These are phyloP conservation scores for Mastigias papua DNA, from an alignment of 30 jellyfish, hydroid and myxozoan species.

Conservation along the genomic window DNA sequence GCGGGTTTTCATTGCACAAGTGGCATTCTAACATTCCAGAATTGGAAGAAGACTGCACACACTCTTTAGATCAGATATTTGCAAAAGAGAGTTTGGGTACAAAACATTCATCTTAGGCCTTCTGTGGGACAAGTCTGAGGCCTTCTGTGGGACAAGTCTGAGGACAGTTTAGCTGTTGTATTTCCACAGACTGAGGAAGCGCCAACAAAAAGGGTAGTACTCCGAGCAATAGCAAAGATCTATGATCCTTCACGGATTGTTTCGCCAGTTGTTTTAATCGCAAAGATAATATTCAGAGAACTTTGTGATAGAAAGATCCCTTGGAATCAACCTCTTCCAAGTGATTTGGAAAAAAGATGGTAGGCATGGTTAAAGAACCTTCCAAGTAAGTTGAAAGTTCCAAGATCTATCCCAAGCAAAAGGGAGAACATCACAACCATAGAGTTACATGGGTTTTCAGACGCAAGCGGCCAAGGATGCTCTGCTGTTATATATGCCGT, in stretches of 20 bases:
- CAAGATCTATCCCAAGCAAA: conserved; percentile 67
- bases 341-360: conserved; percentile 59
- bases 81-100: no score
- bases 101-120: no score
- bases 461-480: conserved; percentile 77
- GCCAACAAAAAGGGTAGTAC: conserved; percentile 52
- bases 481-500: conserved; percentile 70
- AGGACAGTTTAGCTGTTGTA: no score
- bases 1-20: conserved; percentile 62
- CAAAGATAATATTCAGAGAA: no score
- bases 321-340: no score
- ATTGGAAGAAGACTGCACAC: conserved; percentile 25
- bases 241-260: conserved; percentile 73
- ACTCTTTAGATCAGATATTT: no score
- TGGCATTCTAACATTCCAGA: no score
- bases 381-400: conserved; percentile 62
- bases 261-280: conserved; percentile 55
- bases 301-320: no score
- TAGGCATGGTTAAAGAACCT: conserved; percentile 31
- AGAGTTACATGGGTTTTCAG: conserved; percentile 81
- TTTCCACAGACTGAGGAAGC: conserved; percentile 34
- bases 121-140: no score
- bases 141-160: no score
- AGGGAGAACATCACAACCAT: conserved; percentile 23
- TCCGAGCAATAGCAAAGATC: no score